Percentiles rank a stretch among this genome's conserved stretches.
Evolutionary conservation across 2,888 invertebrate species (phyloP).

Genomic region (Galerucella nymphaeae): DNA sequence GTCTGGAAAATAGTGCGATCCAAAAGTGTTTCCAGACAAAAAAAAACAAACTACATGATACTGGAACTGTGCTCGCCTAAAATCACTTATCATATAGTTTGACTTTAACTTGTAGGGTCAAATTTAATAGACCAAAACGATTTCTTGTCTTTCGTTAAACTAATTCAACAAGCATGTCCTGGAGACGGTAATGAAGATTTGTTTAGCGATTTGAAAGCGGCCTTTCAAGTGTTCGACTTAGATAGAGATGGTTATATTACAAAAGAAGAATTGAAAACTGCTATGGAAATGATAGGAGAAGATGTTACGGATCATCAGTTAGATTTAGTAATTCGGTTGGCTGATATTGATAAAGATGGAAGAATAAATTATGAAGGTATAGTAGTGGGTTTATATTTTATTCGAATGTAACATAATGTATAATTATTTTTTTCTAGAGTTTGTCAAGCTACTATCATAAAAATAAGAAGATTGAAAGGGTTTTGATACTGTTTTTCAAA

Average conservation of each 20-base stretch:
- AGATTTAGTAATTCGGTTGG: conserved; percentile 78
- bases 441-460: conserved; percentile 45
- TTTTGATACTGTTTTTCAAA: conserved; percentile 12
- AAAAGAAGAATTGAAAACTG: conserved; percentile 79
- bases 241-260: conserved; percentile 92
- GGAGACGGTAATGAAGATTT: conserved; percentile 71
- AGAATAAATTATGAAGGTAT: conserved; percentile 85
- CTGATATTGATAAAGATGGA: conserved; percentile 83
- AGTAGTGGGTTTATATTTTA: background rate
- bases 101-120: conserved; percentile 68
- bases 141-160: conserved; percentile 81
- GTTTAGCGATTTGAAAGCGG: conserved; percentile 84
- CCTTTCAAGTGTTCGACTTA: conserved; percentile 90
- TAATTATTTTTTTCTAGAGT: conserved; percentile 45
- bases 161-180: conserved; percentile 77
- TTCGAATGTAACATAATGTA: background rate
- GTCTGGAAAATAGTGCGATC: too few species aligned
- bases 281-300: conserved; percentile 87
- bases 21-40: too few species aligned
- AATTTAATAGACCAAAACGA: conserved; percentile 82
- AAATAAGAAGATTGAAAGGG: conserved; percentile 10
- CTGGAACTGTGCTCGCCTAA: too few species aligned
- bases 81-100: background rate
- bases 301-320: conserved; percentile 80
- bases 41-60: too few species aligned